Evolutionary conservation across 35 echinoderm and acorn worm genomes (phyloP).

Genomic region (Ophiothrix spiculata): DNA sequence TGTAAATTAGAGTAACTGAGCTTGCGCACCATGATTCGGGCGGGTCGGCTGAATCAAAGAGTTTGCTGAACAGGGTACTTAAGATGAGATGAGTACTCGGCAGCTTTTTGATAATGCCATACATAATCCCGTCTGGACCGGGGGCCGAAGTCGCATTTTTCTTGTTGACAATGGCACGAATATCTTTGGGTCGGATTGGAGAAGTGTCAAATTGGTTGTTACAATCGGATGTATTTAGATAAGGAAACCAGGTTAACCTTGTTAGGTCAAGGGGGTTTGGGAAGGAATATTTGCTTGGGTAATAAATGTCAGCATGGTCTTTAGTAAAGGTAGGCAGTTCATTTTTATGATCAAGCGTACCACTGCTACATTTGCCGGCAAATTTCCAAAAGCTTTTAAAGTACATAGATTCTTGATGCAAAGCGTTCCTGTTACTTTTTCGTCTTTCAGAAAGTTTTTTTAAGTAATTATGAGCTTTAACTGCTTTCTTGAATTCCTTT

Average conservation of each 20-base stretch:
- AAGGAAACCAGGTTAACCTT: neutral
- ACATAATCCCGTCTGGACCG: slow-evolving; percentile 34
- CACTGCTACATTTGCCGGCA: neutral
- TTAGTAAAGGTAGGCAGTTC: neutral
- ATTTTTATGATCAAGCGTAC: neutral
- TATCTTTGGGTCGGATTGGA: slow-evolving; percentile 28
- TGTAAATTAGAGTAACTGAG: slow-evolving; percentile 14
- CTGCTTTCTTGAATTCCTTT: slow-evolving; percentile 15
- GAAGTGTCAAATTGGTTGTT: slow-evolving; percentile 18
- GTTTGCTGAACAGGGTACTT: slow-evolving; percentile 26
- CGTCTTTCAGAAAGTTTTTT: neutral
- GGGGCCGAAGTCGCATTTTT: slow-evolving; percentile 32
- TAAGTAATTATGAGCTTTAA: slow-evolving; percentile 40
- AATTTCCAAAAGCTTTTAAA: neutral
- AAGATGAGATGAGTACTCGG: slow-evolving; percentile 25
- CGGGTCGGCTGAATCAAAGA: neutral
- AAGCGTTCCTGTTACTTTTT: neutral
- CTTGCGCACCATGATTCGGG: neutral
- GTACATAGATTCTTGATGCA: neutral
- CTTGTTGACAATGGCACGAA: slow-evolving; percentile 19
- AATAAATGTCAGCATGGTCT: neutral
- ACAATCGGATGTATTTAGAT: neutral
- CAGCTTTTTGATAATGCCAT: slow-evolving; percentile 33
- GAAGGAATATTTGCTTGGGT: neutral
- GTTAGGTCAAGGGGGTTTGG: neutral